Evolutionary conservation across 2,797 vertebrate species (phyloP).

Genomic region (Psittacula derbiana): DNA sequence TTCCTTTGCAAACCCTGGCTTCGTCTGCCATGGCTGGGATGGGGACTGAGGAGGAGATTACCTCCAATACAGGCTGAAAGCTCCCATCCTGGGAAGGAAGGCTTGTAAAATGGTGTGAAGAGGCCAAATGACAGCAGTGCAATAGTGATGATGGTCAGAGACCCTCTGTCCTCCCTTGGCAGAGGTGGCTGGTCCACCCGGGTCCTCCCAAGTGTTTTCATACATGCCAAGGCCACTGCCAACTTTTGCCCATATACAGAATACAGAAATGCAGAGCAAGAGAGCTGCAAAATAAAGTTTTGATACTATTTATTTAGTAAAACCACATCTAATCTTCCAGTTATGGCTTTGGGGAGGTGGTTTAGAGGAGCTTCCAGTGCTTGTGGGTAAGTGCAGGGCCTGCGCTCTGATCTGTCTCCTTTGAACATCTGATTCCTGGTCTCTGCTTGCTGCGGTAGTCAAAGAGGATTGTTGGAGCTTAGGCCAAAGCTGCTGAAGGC

Average conservation of each 20-base stretch:
- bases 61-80: neutral
- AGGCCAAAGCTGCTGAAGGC: neutral
- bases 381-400: neutral
- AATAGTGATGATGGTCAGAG: neutral
- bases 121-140: neutral
- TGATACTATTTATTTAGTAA: neutral
- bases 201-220: neutral
- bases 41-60: neutral
- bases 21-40: neutral
- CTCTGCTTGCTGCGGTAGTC: neutral
- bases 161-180: neutral
- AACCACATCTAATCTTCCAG: neutral
- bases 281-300: neutral
- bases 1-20: neutral
- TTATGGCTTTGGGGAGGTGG: fast-evolving
- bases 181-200: neutral
- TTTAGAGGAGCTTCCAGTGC: neutral
- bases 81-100: neutral
- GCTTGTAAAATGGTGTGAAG: neutral
- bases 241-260: neutral
- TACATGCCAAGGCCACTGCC: neutral
- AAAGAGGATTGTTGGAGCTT: neutral
- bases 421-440: neutral
- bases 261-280: neutral
- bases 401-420: fast-evolving